A percentile compares a stretch with the other conserved stretches of the same genome.
Conservation (phyloP, 2,113 vertebrate species). For the Nothocercus julius region DNA sequence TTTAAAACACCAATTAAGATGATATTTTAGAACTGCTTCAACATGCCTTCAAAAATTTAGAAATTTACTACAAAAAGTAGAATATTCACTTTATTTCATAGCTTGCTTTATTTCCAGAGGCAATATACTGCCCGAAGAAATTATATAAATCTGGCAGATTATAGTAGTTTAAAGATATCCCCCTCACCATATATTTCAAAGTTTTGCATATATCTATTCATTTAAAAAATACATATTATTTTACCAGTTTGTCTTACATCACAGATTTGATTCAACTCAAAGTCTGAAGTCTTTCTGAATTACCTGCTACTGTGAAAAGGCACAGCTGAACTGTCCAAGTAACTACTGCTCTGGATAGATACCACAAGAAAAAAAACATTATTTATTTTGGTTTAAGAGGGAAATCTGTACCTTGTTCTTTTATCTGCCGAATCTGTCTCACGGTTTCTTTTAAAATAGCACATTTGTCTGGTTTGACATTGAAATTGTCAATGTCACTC, state of each 20-base stretch:
- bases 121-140: not conserved
- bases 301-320: not conserved
- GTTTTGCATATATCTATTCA: not conserved
- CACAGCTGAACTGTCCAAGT: not conserved
- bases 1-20: not conserved
- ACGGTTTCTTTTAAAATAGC: constrained; percentile 99
- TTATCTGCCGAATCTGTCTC: constrained; percentile 98
- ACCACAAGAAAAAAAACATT: not conserved
- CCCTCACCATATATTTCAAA: not conserved
- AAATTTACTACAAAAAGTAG: not conserved
- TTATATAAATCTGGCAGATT: accelerated
- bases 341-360: not conserved
- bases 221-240: not conserved
- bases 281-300: not conserved
- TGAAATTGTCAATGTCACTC: constrained; percentile 98
- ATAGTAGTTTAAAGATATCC: accelerated
- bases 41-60: not conserved
- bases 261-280: not conserved
- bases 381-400: not conserved
- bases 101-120: no score
- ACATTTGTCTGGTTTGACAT: constrained; percentile 99
- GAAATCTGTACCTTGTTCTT: constrained; percentile 91
- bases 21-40: not conserved
- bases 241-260: not conserved
- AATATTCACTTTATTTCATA: not conserved